Evolutionary conservation across 2,888 invertebrate species (phyloP).

Genomic region (Sphaerophoria taeniata): DNA sequence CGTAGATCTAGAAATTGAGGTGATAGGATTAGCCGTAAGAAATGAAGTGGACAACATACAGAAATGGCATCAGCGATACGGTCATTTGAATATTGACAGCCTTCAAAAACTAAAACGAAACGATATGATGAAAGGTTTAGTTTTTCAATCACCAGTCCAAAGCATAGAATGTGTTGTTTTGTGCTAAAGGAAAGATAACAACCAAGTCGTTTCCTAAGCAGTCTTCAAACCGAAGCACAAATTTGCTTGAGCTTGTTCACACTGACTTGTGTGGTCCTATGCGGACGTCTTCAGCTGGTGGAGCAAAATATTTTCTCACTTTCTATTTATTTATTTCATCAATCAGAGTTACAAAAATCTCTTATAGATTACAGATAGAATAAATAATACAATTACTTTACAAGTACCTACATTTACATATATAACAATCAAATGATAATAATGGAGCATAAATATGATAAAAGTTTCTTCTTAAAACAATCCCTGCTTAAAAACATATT

Average conservation of each 20-base stretch:
- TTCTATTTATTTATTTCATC: too few species aligned
- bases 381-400: too few species aligned
- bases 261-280: constrained; percentile 55
- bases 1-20: not conserved
- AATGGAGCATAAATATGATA: too few species aligned
- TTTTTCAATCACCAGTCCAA: not conserved
- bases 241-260: constrained; percentile 41
- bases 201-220: constrained; percentile 37
- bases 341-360: too few species aligned
- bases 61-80: constrained; percentile 12
- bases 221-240: constrained; percentile 5
- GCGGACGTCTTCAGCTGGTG: constrained; percentile 6
- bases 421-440: too few species aligned
- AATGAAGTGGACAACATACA: not conserved
- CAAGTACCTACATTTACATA: too few species aligned
- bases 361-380: too few species aligned
- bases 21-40: not conserved
- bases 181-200: constrained; percentile 41
- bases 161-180: constrained; percentile 12
- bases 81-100: constrained; percentile 27
- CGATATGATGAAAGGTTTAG: constrained; percentile 3
- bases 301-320: constrained; percentile 32
- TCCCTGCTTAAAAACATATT: too few species aligned
- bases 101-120: constrained; percentile 7
- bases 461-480: too few species aligned